phyloP scores from a whole-genome alignment of 1,140 invertebrate species.

The Teleogryllus occipitalis region DNA sequence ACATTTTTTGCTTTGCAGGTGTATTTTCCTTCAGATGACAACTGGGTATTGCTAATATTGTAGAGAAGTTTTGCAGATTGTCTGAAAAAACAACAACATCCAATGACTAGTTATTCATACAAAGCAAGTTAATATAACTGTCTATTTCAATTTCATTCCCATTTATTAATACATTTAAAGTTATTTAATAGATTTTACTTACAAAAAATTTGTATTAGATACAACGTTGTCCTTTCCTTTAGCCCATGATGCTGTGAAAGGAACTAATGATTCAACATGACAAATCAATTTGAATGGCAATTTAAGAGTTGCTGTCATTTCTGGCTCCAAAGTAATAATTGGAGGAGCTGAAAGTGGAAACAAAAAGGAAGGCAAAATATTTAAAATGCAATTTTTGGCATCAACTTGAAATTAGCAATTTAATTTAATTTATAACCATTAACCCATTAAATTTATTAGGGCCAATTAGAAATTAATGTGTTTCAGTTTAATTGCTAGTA shows the following conservation, averaged over 20 bases:
- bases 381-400: too few species aligned
- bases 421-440: too few species aligned
- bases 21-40: background rate
- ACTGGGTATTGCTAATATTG: background rate
- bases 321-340: background rate
- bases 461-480: too few species aligned
- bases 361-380: too few species aligned
- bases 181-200: background rate
- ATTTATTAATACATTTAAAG: too few species aligned
- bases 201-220: background rate
- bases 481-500: too few species aligned
- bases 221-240: background rate
- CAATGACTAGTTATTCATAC: background rate
- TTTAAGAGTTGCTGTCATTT: background rate
- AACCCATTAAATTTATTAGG: too few species aligned
- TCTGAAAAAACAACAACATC: background rate
- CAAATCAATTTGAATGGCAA: background rate
- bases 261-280: background rate
- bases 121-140: too few species aligned
- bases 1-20: background rate
- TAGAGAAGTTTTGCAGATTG: background rate
- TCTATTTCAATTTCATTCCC: too few species aligned
- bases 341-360: background rate
- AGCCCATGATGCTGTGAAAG: background rate
- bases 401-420: too few species aligned